phyloP scores from a whole-genome alignment of 2,888 invertebrate species.

The Hipparchia semele region DNA sequence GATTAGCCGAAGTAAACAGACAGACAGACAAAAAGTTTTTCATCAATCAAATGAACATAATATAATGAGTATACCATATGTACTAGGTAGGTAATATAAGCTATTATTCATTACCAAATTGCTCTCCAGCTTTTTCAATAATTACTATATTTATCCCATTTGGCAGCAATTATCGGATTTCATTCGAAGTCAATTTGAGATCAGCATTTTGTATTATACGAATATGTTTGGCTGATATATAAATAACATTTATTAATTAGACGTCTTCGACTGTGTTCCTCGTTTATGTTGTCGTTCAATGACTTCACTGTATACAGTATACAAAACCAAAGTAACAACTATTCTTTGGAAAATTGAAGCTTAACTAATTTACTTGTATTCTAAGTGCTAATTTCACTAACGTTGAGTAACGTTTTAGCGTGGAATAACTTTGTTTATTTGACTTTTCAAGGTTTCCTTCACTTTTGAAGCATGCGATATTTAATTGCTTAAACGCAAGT shows the following conservation, averaged over 20 bases:
- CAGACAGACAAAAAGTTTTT: too few species aligned
- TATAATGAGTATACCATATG: neutral
- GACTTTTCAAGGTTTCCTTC: too few species aligned
- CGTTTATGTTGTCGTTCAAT: neutral
- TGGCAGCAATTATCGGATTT: slow-evolving; percentile 4
- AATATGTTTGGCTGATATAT: neutral
- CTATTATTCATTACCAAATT: neutral
- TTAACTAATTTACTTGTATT: neutral
- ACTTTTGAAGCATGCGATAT: too few species aligned
- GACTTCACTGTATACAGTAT: neutral
- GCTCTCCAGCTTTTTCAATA: neutral
- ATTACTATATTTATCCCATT: slow-evolving; percentile 1
- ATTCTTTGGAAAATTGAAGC: neutral
- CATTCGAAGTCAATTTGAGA: neutral
- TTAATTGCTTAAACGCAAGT: too few species aligned
- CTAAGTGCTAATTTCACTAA: too few species aligned
- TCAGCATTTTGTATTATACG: neutral
- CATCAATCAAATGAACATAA: too few species aligned
- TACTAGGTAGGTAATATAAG: neutral
- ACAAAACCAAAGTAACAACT: neutral
- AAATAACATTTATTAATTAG: neutral
- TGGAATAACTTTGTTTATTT: too few species aligned
- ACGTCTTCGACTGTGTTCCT: neutral
- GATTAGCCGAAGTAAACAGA: too few species aligned
- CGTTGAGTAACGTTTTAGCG: too few species aligned